phyloP scores from a whole-genome alignment of 2,113 vertebrate genomes.

The Pteruthius melanotis region DNA sequence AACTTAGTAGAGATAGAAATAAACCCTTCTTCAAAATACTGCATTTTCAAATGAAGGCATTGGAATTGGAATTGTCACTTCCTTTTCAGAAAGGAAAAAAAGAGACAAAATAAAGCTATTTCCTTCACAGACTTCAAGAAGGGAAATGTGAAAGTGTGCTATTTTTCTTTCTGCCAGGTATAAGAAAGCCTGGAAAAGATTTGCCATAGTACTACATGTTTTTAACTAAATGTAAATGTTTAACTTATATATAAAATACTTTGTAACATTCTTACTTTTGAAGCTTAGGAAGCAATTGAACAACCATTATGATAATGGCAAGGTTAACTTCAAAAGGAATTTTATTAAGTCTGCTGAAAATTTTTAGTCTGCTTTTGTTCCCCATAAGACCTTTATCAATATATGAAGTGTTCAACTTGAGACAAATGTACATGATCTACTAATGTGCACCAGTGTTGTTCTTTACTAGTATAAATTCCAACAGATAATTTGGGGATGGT shows the following conservation, averaged over 20 bases:
- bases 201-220: neutral
- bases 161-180: neutral
- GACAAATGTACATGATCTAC: neutral
- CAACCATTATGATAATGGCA: neutral
- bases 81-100: neutral
- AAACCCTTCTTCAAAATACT: neutral
- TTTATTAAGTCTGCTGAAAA: neutral
- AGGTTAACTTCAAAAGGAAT: neutral
- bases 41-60: neutral
- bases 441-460: neutral
- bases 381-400: neutral
- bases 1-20: neutral
- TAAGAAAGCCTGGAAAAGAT: neutral
- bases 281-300: neutral
- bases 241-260: neutral
- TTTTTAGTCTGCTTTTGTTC: neutral
- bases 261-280: neutral
- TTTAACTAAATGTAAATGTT: neutral
- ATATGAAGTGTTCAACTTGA: neutral
- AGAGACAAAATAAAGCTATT: neutral
- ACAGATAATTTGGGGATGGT: neutral
- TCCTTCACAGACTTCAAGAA: neutral
- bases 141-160: neutral
- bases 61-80: neutral
- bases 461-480: neutral